These are phyloP conservation scores for Hyperoplus lanceolatus DNA, from an alignment of 2,797 vertebrate genomes.

Conservation along the genomic window DNA sequence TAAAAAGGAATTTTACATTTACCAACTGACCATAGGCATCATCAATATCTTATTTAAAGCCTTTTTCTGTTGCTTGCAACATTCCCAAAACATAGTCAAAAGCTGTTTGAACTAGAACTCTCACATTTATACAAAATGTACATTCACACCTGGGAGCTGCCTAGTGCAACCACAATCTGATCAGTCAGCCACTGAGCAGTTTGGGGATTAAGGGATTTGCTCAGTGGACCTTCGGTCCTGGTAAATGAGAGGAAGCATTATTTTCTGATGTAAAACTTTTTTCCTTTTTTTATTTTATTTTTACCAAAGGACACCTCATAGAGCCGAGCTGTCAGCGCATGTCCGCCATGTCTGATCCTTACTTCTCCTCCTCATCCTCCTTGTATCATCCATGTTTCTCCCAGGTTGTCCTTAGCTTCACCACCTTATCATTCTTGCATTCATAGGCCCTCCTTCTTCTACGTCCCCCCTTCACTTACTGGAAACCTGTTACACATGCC, in stretches of 20 bases:
- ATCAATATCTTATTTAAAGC: background rate
- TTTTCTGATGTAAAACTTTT: conserved; percentile 20
- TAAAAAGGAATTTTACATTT: background rate
- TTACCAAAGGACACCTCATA: conserved; percentile 4
- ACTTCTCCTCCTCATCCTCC: conserved; percentile 6
- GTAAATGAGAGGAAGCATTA: conserved; percentile 2
- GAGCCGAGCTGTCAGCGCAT: background rate
- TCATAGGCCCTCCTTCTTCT: background rate
- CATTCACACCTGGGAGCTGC: conserved; percentile 5
- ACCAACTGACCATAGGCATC: background rate
- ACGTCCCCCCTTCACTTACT: conserved; percentile 39
- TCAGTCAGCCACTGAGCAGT: background rate
- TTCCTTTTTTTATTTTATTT: conserved; percentile 9
- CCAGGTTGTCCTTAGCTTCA: conserved; percentile 21
- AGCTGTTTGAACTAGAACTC: too few species aligned
- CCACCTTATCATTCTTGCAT: conserved; percentile 24
- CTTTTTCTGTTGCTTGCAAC: background rate
- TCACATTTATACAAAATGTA: background rate
- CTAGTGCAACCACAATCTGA: conserved; percentile 9
- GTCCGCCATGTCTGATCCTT: conserved; percentile 1
- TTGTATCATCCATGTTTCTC: conserved; percentile 9
- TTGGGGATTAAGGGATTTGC: conserved; percentile 3
- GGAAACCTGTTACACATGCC: conserved; percentile 58
- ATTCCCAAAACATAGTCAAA: background rate
- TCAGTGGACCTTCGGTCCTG: background rate